These are phyloP conservation scores for Paracyclopina nana DNA, from an alignment of 1,140 invertebrate species.

Conservation along the genomic window DNA sequence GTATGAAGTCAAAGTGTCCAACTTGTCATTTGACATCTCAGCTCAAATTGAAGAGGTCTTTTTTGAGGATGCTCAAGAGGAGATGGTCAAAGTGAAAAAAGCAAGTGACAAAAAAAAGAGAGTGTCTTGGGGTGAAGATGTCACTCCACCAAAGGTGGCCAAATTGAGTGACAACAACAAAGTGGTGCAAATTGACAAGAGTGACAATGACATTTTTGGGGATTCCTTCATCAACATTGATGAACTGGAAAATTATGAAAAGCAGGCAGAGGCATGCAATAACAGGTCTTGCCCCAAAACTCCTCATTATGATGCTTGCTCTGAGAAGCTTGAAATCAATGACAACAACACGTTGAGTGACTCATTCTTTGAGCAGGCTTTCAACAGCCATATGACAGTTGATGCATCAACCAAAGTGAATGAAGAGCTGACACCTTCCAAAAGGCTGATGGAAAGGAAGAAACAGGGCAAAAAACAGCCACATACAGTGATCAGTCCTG, in stretches of 20 bases:
- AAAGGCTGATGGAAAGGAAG: constrained; percentile 8
- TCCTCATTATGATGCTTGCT: constrained; percentile 15
- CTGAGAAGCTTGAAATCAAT: constrained; percentile 18
- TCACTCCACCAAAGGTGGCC: neutral
- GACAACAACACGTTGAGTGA: constrained; percentile 17
- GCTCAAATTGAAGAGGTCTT: no score
- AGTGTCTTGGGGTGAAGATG: neutral
- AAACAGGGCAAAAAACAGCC: neutral
- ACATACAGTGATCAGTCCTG: constrained; percentile 3
- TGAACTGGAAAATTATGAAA: neutral
- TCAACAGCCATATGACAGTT: constrained; percentile 11
- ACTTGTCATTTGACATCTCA: no score
- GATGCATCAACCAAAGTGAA: constrained; percentile 2
- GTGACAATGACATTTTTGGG: neutral
- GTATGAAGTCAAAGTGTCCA: no score
- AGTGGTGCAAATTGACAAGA: neutral
- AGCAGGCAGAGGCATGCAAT: neutral
- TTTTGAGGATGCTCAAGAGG: no score
- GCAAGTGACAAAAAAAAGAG: neutral
- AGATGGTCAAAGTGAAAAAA: no score
- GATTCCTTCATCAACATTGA: neutral
- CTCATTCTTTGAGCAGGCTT: constrained; percentile 18
- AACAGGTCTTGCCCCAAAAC: constrained; percentile 5
- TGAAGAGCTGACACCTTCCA: constrained; percentile 15
- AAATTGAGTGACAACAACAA: neutral